These are phyloP conservation scores for Oryzias celebensis DNA, from an alignment of 2,113 vertebrate species.

Conservation along the genomic window DNA sequence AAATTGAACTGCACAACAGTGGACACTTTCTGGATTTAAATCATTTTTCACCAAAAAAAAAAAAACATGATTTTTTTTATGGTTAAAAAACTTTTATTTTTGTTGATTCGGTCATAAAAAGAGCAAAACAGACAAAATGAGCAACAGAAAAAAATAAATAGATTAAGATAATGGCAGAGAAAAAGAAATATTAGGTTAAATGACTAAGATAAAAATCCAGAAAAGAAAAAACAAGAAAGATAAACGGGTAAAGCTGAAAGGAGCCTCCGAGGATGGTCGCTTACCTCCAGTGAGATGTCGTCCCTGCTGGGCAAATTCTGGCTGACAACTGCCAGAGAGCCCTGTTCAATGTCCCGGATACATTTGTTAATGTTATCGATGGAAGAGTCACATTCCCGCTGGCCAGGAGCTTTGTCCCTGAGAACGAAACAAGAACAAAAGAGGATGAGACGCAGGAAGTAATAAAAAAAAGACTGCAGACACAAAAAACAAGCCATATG, in stretches of 20 bases:
- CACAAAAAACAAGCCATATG: background rate
- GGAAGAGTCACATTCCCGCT: conserved; percentile 94
- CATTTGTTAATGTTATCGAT: conserved; percentile 96
- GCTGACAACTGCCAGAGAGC: conserved; percentile 91
- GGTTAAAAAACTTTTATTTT: no score
- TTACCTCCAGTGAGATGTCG: conserved; percentile 97
- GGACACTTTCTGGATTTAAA: background rate
- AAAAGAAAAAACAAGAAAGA: background rate
- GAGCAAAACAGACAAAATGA: no score
- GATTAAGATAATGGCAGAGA: conserved; percentile 5
- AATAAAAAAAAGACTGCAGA: background rate
- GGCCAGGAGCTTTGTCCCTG: conserved; percentile 97
- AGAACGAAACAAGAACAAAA: conserved; percentile 21
- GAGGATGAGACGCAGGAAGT: conserved; percentile 16
- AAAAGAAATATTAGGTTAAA: background rate
- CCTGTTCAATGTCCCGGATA: conserved; percentile 97
- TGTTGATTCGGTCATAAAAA: no score
- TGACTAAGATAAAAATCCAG: background rate
- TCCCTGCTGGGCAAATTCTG: conserved; percentile 92
- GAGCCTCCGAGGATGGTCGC: conserved; percentile 5
- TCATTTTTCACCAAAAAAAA: no score
- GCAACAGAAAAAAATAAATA: background rate
- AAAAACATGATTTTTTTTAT: no score
- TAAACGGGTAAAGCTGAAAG: background rate
- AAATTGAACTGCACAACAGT: background rate